Percentiles rank a stretch among this genome's conserved stretches.
Conservation (phyloP, 2,888 invertebrate species). For the Philereme transversata region DNA sequence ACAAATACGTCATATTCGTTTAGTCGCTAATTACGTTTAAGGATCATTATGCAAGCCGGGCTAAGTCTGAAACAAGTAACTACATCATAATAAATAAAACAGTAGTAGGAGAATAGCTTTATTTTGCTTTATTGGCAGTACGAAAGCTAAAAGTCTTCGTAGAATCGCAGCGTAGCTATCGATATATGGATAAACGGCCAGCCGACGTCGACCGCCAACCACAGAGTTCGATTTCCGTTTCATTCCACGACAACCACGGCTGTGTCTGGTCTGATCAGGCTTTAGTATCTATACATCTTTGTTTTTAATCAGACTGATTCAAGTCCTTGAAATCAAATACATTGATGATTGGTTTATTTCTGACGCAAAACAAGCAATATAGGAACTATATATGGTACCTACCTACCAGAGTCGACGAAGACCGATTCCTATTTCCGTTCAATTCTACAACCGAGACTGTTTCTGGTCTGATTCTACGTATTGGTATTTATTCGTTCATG, state of each 20-base stretch:
- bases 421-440: background rate
- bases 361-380: background rate
- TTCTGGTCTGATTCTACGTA: background rate
- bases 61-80: too few species aligned
- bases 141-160: background rate
- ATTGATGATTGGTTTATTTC: too few species aligned
- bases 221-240: constrained; percentile 29
- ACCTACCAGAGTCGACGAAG: background rate
- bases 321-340: background rate
- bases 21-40: too few species aligned
- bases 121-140: background rate
- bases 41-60: too few species aligned
- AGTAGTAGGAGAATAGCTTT: too few species aligned
- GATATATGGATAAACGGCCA: constrained; percentile 4
- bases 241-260: constrained; percentile 13
- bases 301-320: too few species aligned
- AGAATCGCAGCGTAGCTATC: background rate
- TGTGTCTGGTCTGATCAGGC: constrained; percentile 1
- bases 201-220: constrained; percentile 15
- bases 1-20: too few species aligned
- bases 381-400: background rate
- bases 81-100: too few species aligned
- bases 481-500: background rate
- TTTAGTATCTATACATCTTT: too few species aligned
- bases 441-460: background rate